Evolutionary conservation across 1,140 invertebrate species (phyloP).

Genomic region (Lepidurus apus): DNA sequence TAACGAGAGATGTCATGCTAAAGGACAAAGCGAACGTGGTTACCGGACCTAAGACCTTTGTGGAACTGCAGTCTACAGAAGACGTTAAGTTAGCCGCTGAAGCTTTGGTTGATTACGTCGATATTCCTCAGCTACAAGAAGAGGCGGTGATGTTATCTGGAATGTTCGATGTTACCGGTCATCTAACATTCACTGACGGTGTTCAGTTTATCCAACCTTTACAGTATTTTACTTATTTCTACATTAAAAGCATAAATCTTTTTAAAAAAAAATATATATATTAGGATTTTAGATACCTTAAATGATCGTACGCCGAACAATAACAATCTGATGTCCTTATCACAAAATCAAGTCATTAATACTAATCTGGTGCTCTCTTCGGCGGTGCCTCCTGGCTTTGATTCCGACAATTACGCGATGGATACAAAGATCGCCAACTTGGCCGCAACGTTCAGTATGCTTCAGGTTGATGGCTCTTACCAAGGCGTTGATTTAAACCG

Average conservation of each 20-base stretch:
- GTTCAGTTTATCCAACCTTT: neutral
- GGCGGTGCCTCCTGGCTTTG: neutral
- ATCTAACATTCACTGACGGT: neutral
- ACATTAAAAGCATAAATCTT: neutral
- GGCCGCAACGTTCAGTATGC: neutral
- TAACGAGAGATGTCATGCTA: neutral
- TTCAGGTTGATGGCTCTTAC: neutral
- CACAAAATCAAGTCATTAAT: neutral
- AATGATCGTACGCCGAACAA: neutral
- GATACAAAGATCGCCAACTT: neutral
- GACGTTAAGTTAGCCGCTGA: neutral
- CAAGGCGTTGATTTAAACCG: neutral
- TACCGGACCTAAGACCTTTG: neutral
- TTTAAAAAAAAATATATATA: neutral
- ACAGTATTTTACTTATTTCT: neutral
- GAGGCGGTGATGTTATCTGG: neutral
- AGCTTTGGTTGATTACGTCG: neutral
- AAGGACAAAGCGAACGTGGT: neutral
- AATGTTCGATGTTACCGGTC: neutral
- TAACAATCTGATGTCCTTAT: neutral
- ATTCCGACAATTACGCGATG: neutral
- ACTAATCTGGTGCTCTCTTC: neutral
- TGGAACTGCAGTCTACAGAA: neutral
- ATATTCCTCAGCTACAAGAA: neutral
- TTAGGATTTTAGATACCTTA: neutral